Base-by-base conservation (phyloP, 2,888 invertebrate species). In the Lepas anatifera region DNA sequence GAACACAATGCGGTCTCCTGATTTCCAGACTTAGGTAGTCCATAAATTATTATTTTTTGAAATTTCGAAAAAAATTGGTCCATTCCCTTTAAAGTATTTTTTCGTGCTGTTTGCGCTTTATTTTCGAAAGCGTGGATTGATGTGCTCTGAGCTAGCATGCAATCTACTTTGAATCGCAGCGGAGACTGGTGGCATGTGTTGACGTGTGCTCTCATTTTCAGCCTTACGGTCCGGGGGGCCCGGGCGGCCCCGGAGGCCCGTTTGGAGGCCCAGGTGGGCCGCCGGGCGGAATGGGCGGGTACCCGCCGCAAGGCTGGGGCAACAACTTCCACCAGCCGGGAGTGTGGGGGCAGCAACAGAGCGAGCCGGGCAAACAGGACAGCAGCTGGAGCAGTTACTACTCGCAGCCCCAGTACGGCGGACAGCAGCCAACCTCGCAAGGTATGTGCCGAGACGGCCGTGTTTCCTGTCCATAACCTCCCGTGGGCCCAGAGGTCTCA, bases 301-400 rank as follows among this genome's bases (percentile, higher is more conserved):
- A 73, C 68, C 72, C 74, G 58, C 74, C 79, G 11, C 79, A 79
- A 73, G 78, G 78, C 29, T 79, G 80, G 79, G 78, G 78, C 69
- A 77, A 76, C 74, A 76, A 75, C 41, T 74, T 73, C 66, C 83
- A 83, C 75, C 82, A 81, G 76, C 80, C 64, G 64, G 64, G 64
- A 10, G 64, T 66, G 7, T 66, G 64, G 64, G 64, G 64, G 1
- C 64, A 66, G 39, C 64, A 66, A 27, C 64, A 66, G 64, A 66
- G 13, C 64, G 64, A 66, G 37, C 64, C 64, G 7, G 25, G 25
- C 39, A 66, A 66, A 39, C 64, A 81, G 27, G 82, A 81, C 82
- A 58, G 18, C 46, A 81, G 81, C 1, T 83, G 82, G 82, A 81
- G 81, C 13, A 81, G 81, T 4, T 83, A 82, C 74, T 83, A 83